Evolutionary conservation across 2,113 vertebrate species (phyloP), one percentile per base, ranked within the genome.

Genomic region (Tauraco erythrolophus): DNA sequence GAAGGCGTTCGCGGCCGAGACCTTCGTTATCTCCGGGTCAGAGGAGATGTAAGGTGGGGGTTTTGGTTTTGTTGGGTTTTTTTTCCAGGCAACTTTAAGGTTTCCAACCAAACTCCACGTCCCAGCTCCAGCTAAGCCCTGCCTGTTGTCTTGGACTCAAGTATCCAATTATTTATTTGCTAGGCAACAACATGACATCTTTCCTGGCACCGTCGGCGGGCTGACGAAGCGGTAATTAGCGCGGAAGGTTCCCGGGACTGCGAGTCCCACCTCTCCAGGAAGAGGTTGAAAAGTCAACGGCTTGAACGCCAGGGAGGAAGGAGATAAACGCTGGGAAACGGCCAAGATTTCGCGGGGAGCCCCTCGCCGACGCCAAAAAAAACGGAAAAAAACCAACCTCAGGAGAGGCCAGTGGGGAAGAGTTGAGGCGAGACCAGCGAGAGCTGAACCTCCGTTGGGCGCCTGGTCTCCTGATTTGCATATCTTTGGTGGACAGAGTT

Each of bases 111-210:
- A 30, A 9, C 43, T 82, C 65, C 65, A 14, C 6, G 48, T 64
- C 48, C 78, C 78, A 39, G 78, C 81, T 75, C 76, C 61, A 6
- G 75, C 76, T 8, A 48, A 77, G 78, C 83, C 89, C 78, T 82
- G 72, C 62, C 89, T 21, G 56, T 88, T 31, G 80, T 70, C 68
- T 58, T 30, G 72, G 91, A 31, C 87, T 50, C 37, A 4, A 37
- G 61, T 5, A 28, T 45, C 62, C 78, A 30, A 58, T 84, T 79
- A 75, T 95, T 95, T 78, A 83, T 18, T 87, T 33, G 83, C 94
- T 69, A 91, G 72, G 94, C 94, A 91, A 93, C 94, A 48, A n/a
- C 39, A 16, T n/a, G 83, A 70, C 91, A 35, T 83, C 91, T 88
- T 64, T 79, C 83, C 83, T 79, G 94, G 94, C 94, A 84, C 68